Evolutionary conservation across 2,797 vertebrate species (phyloP).

Genomic region (Chelon auratus): DNA sequence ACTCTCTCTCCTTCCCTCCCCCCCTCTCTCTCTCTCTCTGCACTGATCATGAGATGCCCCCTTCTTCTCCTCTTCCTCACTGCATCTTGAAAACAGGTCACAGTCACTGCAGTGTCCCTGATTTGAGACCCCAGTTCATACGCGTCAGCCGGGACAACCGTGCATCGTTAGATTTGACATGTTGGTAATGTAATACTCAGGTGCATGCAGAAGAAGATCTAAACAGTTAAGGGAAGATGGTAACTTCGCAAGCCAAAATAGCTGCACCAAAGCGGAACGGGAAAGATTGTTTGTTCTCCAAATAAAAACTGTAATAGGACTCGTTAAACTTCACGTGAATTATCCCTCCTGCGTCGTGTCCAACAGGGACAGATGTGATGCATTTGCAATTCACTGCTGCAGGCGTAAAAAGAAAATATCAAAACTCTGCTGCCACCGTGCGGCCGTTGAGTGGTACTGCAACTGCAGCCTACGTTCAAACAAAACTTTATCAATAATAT

Average conservation of each 20-base stretch:
- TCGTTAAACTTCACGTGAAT: conserved; percentile 54
- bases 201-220: background rate
- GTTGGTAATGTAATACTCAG: background rate
- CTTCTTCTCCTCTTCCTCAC: conserved; percentile 89
- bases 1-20: conserved; percentile 25
- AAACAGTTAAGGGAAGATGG: background rate
- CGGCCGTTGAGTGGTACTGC: background rate
- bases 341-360: conserved; percentile 28
- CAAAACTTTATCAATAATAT: no score
- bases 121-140: conserved; percentile 55
- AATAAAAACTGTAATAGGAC: conserved; percentile 10
- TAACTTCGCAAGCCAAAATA: background rate
- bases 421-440: conserved; percentile 37
- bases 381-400: conserved; percentile 23
- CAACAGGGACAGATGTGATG: conserved; percentile 41
- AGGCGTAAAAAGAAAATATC: background rate
- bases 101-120: conserved; percentile 82
- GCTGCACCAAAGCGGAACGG: rapidly evolving
- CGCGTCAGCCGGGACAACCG: conserved; percentile 11
- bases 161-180: conserved; percentile 2
- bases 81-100: conserved; percentile 92
- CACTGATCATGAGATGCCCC: conserved; percentile 88
- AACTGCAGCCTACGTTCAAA: background rate
- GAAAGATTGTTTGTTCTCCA: background rate
- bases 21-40: conserved; percentile 61